phyloP scores from a whole-genome alignment of 2,888 invertebrate genomes.

The Corythucha ciliata region DNA sequence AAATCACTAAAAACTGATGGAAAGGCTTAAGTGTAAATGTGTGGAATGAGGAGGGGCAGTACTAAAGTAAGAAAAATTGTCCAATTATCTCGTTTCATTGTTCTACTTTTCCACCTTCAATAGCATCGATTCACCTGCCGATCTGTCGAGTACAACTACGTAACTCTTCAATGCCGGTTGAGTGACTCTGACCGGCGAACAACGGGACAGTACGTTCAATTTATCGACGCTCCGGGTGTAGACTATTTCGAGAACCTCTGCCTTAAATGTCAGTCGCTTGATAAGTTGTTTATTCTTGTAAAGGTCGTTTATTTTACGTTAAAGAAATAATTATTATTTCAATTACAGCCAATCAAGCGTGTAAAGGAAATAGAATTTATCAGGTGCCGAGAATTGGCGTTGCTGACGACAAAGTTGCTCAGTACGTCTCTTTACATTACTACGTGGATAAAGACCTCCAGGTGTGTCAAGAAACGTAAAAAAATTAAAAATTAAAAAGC shows the following conservation, averaged over 20 bases:
- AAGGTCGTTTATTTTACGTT: not conserved
- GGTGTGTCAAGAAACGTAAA: slow-evolving; percentile 43
- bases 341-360: slow-evolving; percentile 59
- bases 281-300: not conserved
- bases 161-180: slow-evolving; percentile 80
- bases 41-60: no score
- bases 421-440: slow-evolving; percentile 83
- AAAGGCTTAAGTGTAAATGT: no score
- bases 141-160: slow-evolving; percentile 88
- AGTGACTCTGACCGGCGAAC: slow-evolving; percentile 83
- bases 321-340: not conserved
- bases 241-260: slow-evolving; percentile 88
- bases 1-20: no score
- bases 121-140: slow-evolving; percentile 84
- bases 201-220: slow-evolving; percentile 77
- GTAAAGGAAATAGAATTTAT: slow-evolving; percentile 71
- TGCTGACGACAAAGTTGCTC: slow-evolving; percentile 82
- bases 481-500: not conserved
- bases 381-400: slow-evolving; percentile 78
- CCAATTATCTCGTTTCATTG: no score
- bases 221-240: slow-evolving; percentile 74
- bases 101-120: no score
- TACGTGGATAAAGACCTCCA: slow-evolving; percentile 89
- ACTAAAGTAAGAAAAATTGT: no score
- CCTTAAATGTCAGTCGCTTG: slow-evolving; percentile 55